Evolutionary conservation across 23 tunicate species (phyloP), one percentile per base, ranked within the genome.

Genomic region (Corella eumyota): DNA sequence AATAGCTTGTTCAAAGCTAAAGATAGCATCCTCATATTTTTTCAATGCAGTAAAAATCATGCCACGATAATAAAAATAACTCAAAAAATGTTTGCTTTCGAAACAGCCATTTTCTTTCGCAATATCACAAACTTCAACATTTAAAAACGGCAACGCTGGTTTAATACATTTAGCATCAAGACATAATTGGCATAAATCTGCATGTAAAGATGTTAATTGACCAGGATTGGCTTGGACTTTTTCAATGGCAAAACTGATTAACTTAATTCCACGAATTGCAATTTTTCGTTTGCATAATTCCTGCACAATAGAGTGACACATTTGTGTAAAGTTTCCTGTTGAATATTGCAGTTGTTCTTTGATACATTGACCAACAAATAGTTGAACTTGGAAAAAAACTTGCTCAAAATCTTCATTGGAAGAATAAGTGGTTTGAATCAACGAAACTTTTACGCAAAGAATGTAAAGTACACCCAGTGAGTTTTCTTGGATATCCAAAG

Each of bases 41-140:
- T 76, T 85, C 37, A 76, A 47, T 22, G 85, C 95, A 36, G 95
- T 46, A 44, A 71, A 85, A 13, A 85, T 85, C 95, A 85, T 76
- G 24, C 95, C 95, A 60, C 95, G 75, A 55, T 77, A 85, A 44
- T 85, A 85, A 60, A 77, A 85, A 60, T 85, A 85, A 37, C 68
- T 19, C 9, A 85, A 64, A 58, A 77, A 85, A 27, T 85, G 85
- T 44, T 71, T 77, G 40, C 74, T 61, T 30, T 77, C 80, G 35
- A 36, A 77, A 66, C 60, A 65, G 17, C 95, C 80, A 53, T 77
- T 77, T 60, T 85, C 95, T 37, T 70, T 77, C 7, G 85, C 73
- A 48, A 85, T 76, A 29, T 77, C 95, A 30, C 68, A 68, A 0
- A 85, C 66, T 58, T 85, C 95, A 34, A 76, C 66, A 49, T 77